Base-by-base conservation (phyloP, 2,797 vertebrate species). In the Hapalemur alaotrensis region DNA sequence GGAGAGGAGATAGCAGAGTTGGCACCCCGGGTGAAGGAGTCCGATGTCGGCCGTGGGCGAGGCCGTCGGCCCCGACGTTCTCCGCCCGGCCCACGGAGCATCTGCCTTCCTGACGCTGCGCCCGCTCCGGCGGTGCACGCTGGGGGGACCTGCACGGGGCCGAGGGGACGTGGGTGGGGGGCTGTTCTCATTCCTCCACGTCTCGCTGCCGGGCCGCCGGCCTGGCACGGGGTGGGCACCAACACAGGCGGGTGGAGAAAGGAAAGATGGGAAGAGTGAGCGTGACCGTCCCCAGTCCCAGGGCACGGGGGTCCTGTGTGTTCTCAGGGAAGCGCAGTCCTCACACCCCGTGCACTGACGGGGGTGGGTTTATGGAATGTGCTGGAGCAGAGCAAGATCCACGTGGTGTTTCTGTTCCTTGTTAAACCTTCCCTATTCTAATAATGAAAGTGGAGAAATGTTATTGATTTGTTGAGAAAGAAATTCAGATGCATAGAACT, bases 111-210 rank as follows among this genome's bases (percentile, higher is more conserved):
- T 63, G 7, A 8, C 0, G 0, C 18, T 3, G 12, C 32, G 13
- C 43, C 50, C 28, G 0, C 4, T 20, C 76, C 41, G 0, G 5
- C 32, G 0, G 11, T 22, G 0, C 3, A 0, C 10, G 12, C 5
- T 35, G 2, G 8, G 32, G 12, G 50, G 1, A 4, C 48, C 48
- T 50, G 14, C 48, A 50, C 3, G 15, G 14, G 6, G 20, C 13
- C 3, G 0, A 9, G 4, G 63, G 69, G 50, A 2, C 15, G 0
- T 1, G 6, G 48, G 23, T 2, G 22, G 10, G 22, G 10, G 25
- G 70, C 57, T 46, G 7, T 22, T 67, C 54, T 41, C 38, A 0
- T 22, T 13, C 23, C 15, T 14, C 18, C 41, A 0, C 35, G 7
- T 18, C 3, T 9, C 11, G 1, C 4, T 0, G 1, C 20, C 35